phyloP scores from a whole-genome alignment of 2,797 vertebrate genomes.

The Schizothorax lantsangensis region DNA sequence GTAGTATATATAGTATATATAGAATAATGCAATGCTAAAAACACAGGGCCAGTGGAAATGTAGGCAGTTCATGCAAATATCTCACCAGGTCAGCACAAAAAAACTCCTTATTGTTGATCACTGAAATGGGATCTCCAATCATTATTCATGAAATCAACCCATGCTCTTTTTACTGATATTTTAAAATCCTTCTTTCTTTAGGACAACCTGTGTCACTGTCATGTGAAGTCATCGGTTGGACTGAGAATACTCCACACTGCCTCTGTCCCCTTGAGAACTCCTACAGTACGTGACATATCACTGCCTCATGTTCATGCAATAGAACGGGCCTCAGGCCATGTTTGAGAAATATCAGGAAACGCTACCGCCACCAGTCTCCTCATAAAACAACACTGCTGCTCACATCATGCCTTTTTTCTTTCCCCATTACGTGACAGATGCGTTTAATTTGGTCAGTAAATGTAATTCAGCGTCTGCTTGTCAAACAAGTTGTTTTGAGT shows the following conservation, averaged over 20 bases:
- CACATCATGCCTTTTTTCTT: conserved; percentile 26
- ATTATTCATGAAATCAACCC: conserved; percentile 60
- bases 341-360: conserved; percentile 45
- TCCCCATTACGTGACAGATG: conserved; percentile 31
- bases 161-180: conserved; percentile 51
- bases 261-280: conserved; percentile 33
- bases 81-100: conserved; percentile 7
- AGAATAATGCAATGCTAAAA: background rate
- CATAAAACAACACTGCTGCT: conserved; percentile 33
- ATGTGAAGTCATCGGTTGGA: conserved; percentile 74
- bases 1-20: background rate
- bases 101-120: too few relatives aligned
- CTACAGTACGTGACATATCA: conserved; percentile 31
- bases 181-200: conserved; percentile 58
- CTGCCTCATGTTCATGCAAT: conserved; percentile 46
- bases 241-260: conserved; percentile 58
- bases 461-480: conserved; percentile 10
- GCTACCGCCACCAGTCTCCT: conserved; percentile 33
- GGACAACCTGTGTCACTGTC: conserved; percentile 61
- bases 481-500: conserved; percentile 52
- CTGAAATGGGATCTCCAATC: conserved; percentile 51
- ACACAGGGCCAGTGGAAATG: background rate
- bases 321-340: conserved; percentile 42
- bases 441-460: conserved; percentile 53
- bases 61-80: conserved; percentile 11